Evolutionary conservation across 2,888 invertebrate genomes (phyloP), one percentile per base, ranked within the genome.

Genomic region (Hyppa rectilinea): DNA sequence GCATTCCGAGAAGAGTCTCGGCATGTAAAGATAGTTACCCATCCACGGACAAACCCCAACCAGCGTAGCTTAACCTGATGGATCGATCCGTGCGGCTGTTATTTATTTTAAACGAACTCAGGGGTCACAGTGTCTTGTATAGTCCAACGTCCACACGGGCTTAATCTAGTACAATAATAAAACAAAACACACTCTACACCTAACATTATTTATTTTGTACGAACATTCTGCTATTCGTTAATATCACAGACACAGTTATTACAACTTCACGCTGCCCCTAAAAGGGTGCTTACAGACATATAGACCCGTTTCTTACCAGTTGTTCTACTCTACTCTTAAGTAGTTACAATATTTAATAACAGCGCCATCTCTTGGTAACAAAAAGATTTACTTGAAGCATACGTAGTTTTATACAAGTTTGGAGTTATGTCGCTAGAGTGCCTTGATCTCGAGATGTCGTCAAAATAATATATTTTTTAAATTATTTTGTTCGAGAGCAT

Each of bases 351-450:
- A 71, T 63, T 58, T 75, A 43, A 61, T 52, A 43, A 68, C 50
- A 76, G 71, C 85, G 84, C 85, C 84, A 85, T 78, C 84, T 85
- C 58, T 77, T 78, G 17, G 26, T 31, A 47, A 66, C 59, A 72
- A 74, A 55, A 68, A 43, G 69, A 77, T 36, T 52, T 67, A 71
- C 66, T 78, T 76, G 49, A 60, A 76, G 67, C 50, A 40, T 45
- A 56, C 17, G 17, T 45, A 10, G 45, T 47, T 59, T 61, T 43
- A 47, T 55, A 67, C 26, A 72, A 84, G 81, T 83, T 80, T 75
- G 5, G 23, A 10, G 50, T 2, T 45, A 26, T 9, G 47, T 14
- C 72, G 70, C 61, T 56, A 83, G 83, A 81, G 83, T 59, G 81
- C 61, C 49, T 34, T 69, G 4, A n/a, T 58, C 74, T 72, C 20